These are phyloP conservation scores for Macropus fuliginosus DNA, from an alignment of 2,797 vertebrate species.

Conservation along the genomic window DNA sequence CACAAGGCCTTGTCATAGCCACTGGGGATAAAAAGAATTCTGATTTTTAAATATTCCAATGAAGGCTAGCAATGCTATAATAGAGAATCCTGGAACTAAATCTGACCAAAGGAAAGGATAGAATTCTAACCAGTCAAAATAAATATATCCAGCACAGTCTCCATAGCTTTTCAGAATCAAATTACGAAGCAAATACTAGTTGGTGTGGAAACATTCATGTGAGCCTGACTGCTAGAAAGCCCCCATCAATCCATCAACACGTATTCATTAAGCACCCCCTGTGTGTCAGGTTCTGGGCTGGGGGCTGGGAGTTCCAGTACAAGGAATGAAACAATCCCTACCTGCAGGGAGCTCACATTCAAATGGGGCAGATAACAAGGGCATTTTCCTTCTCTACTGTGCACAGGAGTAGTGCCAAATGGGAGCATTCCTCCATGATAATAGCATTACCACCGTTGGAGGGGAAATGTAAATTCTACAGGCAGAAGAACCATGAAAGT, in stretches of 20 bases:
- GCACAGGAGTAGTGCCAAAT: background rate
- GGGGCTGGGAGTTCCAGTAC: background rate
- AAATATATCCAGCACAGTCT: constrained; percentile 2
- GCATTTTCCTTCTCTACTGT: constrained; percentile 28
- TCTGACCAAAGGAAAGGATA: constrained; percentile 57
- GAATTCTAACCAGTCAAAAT: constrained; percentile 59
- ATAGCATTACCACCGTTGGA: background rate
- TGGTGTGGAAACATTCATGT: constrained; percentile 33
- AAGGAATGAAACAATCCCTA: background rate
- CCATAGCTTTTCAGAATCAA: background rate
- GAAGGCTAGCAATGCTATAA: constrained; percentile 16
- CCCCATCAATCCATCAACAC: background rate
- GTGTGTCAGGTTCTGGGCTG: background rate
- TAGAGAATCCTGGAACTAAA: constrained; percentile 57
- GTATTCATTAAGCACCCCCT: background rate
- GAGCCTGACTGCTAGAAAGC: constrained; percentile 51
- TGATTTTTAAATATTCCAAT: constrained; percentile 26
- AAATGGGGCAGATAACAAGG: background rate
- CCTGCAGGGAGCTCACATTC: background rate
- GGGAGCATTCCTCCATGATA: background rate
- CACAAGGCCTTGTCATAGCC: background rate
- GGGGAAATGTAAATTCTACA: background rate
- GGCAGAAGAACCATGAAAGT: constrained; percentile 53
- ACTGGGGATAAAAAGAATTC: background rate
- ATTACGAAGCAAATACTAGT: constrained; percentile 29